Conservation (phyloP, 37 sponge, comb jelly and placozoan species). For the Eunapius fragilis region DNA sequence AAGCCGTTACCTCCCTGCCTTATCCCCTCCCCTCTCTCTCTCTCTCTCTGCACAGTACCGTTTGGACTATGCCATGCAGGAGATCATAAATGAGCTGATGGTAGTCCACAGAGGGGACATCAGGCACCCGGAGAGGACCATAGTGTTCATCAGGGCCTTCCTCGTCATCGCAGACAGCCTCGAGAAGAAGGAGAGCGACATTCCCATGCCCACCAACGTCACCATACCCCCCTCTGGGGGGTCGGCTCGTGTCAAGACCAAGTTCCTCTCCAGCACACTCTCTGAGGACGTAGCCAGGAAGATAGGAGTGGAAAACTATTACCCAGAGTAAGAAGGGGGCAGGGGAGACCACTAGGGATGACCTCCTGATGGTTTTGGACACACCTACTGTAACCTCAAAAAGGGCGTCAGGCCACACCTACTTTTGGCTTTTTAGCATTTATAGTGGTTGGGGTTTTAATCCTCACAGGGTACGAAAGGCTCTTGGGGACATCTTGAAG, state of each 20-base stretch:
- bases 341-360: neutral
- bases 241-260: slow-evolving; percentile 57
- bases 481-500: slow-evolving; percentile 81
- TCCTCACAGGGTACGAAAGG: slow-evolving; percentile 63
- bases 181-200: slow-evolving; percentile 90
- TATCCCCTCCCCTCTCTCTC: neutral
- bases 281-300: slow-evolving; percentile 89
- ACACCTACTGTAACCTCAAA: neutral
- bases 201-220: slow-evolving; percentile 90
- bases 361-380: neutral
- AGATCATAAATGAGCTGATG: slow-evolving; percentile 57
- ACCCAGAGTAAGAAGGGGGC: slow-evolving; percentile 58
- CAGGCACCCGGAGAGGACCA: slow-evolving; percentile 70
- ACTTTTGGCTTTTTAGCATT: neutral
- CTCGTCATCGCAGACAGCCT: slow-evolving; percentile 90
- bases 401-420: neutral
- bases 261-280: slow-evolving; percentile 81
- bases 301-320: slow-evolving; percentile 85
- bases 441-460: neutral
- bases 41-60: slow-evolving; percentile 54
- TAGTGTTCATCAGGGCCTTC: slow-evolving; percentile 93
- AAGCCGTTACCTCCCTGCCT: neutral
- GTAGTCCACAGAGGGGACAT: slow-evolving; percentile 1
- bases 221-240: slow-evolving; percentile 85
- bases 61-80: slow-evolving; percentile 68